Conservation (phyloP, 1,140 invertebrate genomes). For the Vollenhovia emeryi region DNA sequence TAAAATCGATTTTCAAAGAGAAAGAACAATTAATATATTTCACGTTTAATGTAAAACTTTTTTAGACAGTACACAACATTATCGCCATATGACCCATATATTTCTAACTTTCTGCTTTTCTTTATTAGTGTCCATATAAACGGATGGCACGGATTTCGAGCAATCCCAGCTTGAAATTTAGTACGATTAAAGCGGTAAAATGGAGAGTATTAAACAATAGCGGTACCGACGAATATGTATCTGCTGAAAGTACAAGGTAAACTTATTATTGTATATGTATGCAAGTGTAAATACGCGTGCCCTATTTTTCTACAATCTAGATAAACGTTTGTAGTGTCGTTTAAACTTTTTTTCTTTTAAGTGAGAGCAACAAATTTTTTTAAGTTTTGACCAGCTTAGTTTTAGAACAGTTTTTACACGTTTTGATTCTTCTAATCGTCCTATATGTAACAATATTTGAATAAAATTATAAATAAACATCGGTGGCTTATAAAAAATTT, state of each 20-base stretch:
- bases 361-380: too few species aligned
- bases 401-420: background rate
- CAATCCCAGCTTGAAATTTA: slow-evolving; percentile 77
- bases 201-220: slow-evolving; percentile 81
- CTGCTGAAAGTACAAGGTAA: slow-evolving; percentile 74
- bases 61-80: background rate
- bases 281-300: background rate
- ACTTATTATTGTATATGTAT: background rate
- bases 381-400: background rate
- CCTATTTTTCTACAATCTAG: too few species aligned
- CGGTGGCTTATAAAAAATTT: too few species aligned
- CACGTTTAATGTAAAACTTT: background rate
- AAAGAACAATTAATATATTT: background rate
- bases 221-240: slow-evolving; percentile 70
- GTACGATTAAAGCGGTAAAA: slow-evolving; percentile 76
- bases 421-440: background rate
- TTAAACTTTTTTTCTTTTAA: too few species aligned
- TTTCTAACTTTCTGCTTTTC: slow-evolving; percentile 29
- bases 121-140: slow-evolving; percentile 84
- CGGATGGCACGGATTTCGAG: slow-evolving; percentile 76
- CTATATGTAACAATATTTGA: background rate
- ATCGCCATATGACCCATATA: background rate
- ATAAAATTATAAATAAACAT: background rate
- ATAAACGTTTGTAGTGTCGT: too few species aligned
- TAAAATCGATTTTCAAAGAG: background rate